Conservation (phyloP, 2,797 vertebrate species). For the Tenualosa thibaudeaui region DNA sequence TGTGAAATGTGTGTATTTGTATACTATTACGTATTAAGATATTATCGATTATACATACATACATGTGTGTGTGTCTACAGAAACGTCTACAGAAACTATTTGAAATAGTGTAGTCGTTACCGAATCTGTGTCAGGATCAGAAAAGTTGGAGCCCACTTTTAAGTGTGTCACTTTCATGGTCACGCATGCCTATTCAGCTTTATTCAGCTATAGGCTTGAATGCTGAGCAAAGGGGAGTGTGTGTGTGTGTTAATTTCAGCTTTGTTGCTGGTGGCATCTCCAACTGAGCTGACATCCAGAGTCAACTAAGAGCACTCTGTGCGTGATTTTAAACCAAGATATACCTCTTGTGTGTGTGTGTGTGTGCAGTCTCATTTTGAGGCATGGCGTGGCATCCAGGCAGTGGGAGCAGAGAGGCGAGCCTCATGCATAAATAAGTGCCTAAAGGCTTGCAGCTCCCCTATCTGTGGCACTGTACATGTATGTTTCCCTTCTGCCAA, state of each 20-base stretch:
- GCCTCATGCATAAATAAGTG: neutral
- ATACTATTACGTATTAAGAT: neutral
- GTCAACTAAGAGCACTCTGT: neutral
- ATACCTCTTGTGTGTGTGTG: conserved; percentile 9
- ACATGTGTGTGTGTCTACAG: neutral
- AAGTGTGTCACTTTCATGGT: neutral
- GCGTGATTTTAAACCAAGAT: neutral
- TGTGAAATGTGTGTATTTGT: neutral
- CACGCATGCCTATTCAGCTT: neutral
- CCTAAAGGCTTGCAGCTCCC: neutral
- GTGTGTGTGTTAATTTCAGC: neutral
- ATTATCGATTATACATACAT: too few species aligned
- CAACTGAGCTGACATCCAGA: neutral
- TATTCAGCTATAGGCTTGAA: neutral
- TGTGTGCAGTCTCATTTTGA: conserved; percentile 8
- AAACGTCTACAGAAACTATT: too few species aligned
- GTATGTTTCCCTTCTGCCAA: neutral
- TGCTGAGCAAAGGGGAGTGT: neutral
- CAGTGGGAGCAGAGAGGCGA: neutral
- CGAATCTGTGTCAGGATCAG: too few species aligned
- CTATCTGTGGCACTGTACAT: neutral
- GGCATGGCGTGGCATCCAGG: neutral
- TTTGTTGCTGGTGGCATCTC: neutral
- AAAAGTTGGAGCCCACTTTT: neutral
- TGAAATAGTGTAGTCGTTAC: too few species aligned